These are phyloP conservation scores for Cairina moschata DNA, from an alignment of 2,113 vertebrate species.

Conservation along the genomic window DNA sequence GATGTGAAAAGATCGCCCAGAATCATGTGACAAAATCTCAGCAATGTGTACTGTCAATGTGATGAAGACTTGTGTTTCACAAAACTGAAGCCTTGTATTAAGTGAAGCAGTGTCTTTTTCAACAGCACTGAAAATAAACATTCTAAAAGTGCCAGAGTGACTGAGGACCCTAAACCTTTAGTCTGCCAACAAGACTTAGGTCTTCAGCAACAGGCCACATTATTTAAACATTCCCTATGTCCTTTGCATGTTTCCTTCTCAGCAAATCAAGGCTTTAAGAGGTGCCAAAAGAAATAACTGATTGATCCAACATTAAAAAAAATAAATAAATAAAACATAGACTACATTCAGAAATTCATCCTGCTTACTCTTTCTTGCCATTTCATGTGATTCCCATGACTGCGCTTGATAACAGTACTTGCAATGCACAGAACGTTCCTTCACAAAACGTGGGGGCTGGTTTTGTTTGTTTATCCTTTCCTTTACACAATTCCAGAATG, in stretches of 20 bases:
- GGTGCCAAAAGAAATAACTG: background rate
- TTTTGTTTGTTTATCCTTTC: conserved; percentile 47
- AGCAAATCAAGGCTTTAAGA: background rate
- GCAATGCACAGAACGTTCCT: background rate
- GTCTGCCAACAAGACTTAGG: background rate
- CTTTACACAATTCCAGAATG: conserved; percentile 15
- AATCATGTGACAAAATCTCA: background rate
- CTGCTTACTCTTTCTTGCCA: background rate
- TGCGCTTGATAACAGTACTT: background rate
- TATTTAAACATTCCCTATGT: background rate
- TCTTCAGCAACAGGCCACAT: background rate
- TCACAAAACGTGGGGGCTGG: background rate
- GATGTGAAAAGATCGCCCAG: background rate
- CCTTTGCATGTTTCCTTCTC: background rate
- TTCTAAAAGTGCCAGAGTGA: background rate
- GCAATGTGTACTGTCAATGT: background rate
- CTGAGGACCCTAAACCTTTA: background rate
- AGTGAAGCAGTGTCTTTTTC: background rate
- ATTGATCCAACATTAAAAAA: background rate
- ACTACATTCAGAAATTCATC: background rate
- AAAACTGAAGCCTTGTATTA: background rate
- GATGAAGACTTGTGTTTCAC: background rate
- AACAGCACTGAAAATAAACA: background rate
- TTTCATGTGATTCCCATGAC: background rate
- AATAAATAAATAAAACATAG: background rate